These are phyloP conservation scores for Semnornis frantzii DNA, from an alignment of 2,113 vertebrate species.

Conservation along the genomic window DNA sequence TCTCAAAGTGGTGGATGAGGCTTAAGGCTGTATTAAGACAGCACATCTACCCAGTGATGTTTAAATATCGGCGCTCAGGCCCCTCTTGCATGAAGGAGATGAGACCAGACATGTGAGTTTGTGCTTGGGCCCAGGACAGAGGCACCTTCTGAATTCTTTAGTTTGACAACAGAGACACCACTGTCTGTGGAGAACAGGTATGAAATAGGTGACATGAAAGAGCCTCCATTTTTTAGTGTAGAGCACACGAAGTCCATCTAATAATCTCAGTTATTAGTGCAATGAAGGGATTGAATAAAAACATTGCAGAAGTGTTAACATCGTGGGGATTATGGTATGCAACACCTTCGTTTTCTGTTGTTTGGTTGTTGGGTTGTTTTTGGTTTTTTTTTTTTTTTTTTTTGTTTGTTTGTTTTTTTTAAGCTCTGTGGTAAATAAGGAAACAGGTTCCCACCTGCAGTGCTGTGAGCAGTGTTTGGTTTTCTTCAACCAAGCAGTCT, in stretches of 20 bases:
- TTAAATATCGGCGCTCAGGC: neutral
- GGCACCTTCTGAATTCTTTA: neutral
- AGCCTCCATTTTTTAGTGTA: neutral
- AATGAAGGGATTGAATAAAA: neutral
- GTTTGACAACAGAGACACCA: no score
- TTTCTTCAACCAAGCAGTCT: neutral
- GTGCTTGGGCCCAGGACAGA: neutral
- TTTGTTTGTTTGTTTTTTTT: neutral
- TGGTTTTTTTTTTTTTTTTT: neutral
- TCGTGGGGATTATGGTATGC: neutral
- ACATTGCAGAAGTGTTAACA: neutral
- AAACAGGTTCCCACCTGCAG: conserved; percentile 39
- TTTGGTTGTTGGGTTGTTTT: no score
- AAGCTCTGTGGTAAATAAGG: neutral
- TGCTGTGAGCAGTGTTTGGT: conserved; percentile 5
- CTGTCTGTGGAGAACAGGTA: neutral
- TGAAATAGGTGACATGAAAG: neutral
- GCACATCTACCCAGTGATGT: neutral
- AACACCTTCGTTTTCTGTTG: neutral
- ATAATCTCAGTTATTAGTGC: neutral
- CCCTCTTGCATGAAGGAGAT: neutral
- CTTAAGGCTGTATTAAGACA: neutral
- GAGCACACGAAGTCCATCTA: neutral
- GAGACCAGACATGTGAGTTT: neutral
- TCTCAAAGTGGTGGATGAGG: neutral